These are phyloP conservation scores for Scomberomorus guttatus DNA, from an alignment of 2,797 vertebrate species.

Conservation along the genomic window DNA sequence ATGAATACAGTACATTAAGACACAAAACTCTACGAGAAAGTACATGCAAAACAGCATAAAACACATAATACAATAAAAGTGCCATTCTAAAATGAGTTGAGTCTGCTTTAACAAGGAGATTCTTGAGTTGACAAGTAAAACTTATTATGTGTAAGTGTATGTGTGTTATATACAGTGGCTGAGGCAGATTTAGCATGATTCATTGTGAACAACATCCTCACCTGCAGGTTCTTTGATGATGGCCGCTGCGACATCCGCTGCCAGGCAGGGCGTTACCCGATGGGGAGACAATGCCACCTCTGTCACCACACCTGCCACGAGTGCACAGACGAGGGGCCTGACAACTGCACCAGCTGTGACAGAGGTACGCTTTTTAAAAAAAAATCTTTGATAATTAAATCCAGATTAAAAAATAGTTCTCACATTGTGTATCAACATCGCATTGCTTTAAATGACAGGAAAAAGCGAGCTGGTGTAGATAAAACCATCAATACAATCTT, in stretches of 20 bases:
- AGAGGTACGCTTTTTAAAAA: slow-evolving; percentile 81
- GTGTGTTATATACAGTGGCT: neutral
- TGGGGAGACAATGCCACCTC: slow-evolving; percentile 83
- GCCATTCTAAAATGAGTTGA: no score
- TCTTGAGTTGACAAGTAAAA: neutral
- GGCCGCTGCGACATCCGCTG: slow-evolving; percentile 87
- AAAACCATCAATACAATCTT: neutral
- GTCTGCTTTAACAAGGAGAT: neutral
- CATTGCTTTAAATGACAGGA: neutral
- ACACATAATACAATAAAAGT: no score
- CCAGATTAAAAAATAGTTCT: neutral
- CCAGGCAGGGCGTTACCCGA: slow-evolving; percentile 84
- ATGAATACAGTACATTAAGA: no score
- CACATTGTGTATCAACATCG: neutral
- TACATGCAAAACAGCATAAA: no score
- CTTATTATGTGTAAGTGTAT: neutral
- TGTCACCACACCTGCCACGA: slow-evolving; percentile 92
- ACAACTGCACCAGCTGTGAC: slow-evolving; percentile 90
- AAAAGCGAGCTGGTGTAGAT: neutral
- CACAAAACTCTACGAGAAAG: no score
- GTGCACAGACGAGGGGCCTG: slow-evolving; percentile 88
- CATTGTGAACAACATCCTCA: neutral
- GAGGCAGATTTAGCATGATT: slow-evolving; percentile 12
- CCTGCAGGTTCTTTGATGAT: slow-evolving; percentile 88
- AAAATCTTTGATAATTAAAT: neutral